These are phyloP conservation scores for Hippoglossus stenolepis DNA, from an alignment of 2,113 vertebrate genomes.

Conservation along the genomic window DNA sequence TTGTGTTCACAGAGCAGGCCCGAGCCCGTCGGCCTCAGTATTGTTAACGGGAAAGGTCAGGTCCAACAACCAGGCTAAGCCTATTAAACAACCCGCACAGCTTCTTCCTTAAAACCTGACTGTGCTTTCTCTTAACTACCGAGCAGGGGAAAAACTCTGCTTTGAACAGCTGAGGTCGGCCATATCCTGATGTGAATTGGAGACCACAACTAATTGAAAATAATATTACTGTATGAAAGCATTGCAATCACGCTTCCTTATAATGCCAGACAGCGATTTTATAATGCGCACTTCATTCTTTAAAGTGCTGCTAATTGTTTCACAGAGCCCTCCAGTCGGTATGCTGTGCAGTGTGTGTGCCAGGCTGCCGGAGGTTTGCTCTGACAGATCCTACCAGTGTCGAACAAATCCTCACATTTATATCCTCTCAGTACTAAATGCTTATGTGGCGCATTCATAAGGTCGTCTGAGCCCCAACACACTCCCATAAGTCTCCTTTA, in stretches of 20 bases:
- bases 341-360: conserved; percentile 3
- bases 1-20: conserved; percentile 90
- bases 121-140: conserved; percentile 75
- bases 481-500: conserved; percentile 82
- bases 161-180: conserved; percentile 70
- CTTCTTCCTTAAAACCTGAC: conserved; percentile 74
- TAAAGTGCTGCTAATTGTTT: conserved; percentile 62
- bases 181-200: conserved; percentile 68
- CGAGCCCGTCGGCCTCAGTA: conserved; percentile 76
- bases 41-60: conserved; percentile 94
- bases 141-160: conserved; percentile 50
- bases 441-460: conserved; percentile 79
- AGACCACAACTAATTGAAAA: conserved; percentile 74
- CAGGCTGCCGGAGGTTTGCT: conserved; percentile 49
- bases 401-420: conserved; percentile 74
- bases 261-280: conserved; percentile 52
- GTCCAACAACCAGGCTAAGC: conserved; percentile 89
- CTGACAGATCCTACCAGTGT: conserved; percentile 69
- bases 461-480: conserved; percentile 73
- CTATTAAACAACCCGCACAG: conserved; percentile 66
- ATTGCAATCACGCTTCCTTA: conserved; percentile 51
- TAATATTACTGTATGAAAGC: conserved; percentile 64
- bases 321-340: conserved; percentile 45
- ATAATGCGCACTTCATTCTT: conserved; percentile 42
- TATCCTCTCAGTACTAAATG: conserved; percentile 74